Evolutionary conservation across 1,140 invertebrate genomes (phyloP).

Genomic region (Drosophila chauvacae): DNA sequence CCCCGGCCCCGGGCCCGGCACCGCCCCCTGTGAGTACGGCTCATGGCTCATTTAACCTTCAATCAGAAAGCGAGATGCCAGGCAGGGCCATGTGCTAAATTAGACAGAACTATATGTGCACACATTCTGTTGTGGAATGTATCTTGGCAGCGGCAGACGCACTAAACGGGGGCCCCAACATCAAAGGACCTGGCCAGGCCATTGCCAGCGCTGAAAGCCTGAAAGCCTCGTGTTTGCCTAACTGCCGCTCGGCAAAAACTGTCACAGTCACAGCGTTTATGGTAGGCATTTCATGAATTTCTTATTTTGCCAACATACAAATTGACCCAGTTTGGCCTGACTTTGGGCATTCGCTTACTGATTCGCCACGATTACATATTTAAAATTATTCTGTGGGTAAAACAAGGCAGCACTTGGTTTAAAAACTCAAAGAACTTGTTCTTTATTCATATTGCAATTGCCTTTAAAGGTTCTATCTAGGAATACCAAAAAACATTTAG

Average conservation of each 20-base stretch:
- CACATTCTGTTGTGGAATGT: constrained; percentile 38
- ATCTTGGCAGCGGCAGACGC: constrained; percentile 44
- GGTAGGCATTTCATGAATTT: constrained; percentile 18
- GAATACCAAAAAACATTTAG: no score
- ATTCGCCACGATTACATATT: constrained; percentile 13
- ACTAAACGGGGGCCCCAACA: constrained; percentile 40
- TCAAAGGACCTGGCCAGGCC: constrained; percentile 54
- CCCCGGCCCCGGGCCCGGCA: neutral
- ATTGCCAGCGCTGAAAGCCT: constrained; percentile 46
- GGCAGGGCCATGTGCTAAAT: constrained; percentile 64
- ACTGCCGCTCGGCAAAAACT: constrained; percentile 41
- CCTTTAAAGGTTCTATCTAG: neutral
- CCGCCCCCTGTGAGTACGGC: constrained; percentile 17
- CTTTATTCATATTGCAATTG: neutral
- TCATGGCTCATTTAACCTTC: constrained; percentile 80
- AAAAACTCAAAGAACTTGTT: neutral
- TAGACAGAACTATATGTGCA: constrained; percentile 56
- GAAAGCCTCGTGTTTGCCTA: constrained; percentile 51
- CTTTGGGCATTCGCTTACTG: constrained; percentile 8
- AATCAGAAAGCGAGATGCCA: constrained; percentile 67
- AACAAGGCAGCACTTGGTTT: neutral
- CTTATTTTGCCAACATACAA: constrained; percentile 24
- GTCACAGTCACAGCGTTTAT: constrained; percentile 32
- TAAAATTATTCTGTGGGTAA: constrained; percentile 1
- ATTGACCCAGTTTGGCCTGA: constrained; percentile 11